A percentile compares a stretch with the other conserved stretches of the same genome.
Evolutionary conservation across 1,140 invertebrate species (phyloP).

Genomic region (Heliconius hermathena): DNA sequence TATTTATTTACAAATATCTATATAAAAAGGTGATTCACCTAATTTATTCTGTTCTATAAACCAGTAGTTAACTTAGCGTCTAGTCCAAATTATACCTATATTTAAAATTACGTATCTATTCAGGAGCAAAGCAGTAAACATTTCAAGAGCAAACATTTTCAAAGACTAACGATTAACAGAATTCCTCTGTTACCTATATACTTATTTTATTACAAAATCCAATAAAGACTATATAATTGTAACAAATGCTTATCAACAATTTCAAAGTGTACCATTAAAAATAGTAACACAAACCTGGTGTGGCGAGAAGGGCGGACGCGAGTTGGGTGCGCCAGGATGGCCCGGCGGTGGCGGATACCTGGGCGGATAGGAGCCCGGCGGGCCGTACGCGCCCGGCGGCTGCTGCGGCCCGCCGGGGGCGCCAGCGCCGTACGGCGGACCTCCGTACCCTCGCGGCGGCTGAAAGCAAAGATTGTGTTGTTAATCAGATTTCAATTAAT

Average conservation of each 20-base stretch:
- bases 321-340: conserved; percentile 69
- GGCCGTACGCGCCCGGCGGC: conserved; percentile 67
- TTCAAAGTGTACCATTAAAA: neutral
- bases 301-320: conserved; percentile 65
- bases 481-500: neutral
- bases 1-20: no score
- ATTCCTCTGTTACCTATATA: no score
- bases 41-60: no score
- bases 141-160: no score
- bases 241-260: neutral
- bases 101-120: no score
- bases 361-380: conserved; percentile 69
- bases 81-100: no score
- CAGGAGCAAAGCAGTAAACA: no score
- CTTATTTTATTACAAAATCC: no score
- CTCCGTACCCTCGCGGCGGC: conserved; percentile 45
- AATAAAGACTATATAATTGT: neutral
- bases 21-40: no score
- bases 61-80: no score
- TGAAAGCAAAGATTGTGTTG: conserved; percentile 16
- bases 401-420: conserved; percentile 49
- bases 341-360: conserved; percentile 73
- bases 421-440: conserved; percentile 41
- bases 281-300: conserved; percentile 57
- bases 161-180: no score